Evolutionary conservation across 2,888 invertebrate species (phyloP).

Genomic region (Limenitis camilla): DNA sequence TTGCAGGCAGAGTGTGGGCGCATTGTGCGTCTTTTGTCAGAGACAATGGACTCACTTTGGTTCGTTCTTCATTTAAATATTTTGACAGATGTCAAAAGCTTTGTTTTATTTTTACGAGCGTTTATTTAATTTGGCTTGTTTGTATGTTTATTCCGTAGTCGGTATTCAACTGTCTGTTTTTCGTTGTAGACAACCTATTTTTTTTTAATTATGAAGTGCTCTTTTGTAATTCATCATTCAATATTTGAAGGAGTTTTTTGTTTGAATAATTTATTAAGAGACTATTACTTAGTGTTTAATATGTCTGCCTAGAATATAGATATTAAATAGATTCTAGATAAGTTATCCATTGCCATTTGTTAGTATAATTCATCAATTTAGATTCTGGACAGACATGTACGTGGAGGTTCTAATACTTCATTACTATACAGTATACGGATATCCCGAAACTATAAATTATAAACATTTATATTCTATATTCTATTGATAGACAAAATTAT

Average conservation of each 20-base stretch:
- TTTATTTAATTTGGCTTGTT: neutral
- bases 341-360: neutral
- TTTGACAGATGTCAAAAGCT: neutral
- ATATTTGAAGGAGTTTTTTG: no score
- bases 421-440: constrained; percentile 2
- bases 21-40: neutral
- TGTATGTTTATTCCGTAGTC: neutral
- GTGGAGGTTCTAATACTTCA: neutral
- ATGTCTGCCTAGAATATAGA: no score
- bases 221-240: no score
- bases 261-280: no score
- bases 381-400: neutral
- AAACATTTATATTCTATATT: neutral
- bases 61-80: neutral
- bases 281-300: no score
- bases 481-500: constrained; percentile 29
- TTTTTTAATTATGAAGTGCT: no score
- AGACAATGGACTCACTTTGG: neutral
- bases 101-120: neutral
- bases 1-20: neutral
- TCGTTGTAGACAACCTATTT: no score
- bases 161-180: no score
- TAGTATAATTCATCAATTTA: neutral
- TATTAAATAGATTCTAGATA: neutral
- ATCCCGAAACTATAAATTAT: constrained; percentile 7